phyloP scores from a whole-genome alignment of 2,113 vertebrate species.

The Eleginops maclovinus region DNA sequence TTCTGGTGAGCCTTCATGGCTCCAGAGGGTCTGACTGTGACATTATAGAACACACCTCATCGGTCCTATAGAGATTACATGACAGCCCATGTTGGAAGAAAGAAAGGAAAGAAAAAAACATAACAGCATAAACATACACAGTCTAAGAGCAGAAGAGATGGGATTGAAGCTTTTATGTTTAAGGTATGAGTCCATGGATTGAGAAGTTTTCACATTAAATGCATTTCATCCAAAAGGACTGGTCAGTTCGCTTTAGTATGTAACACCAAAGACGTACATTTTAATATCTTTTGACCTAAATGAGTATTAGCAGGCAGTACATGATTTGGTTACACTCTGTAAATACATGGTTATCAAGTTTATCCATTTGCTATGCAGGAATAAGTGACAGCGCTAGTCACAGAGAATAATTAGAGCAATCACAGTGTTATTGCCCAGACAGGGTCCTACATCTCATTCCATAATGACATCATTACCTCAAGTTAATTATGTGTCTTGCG shows the following conservation, averaged over 20 bases:
- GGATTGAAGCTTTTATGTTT: constrained; percentile 8
- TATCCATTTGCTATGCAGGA: constrained; percentile 50
- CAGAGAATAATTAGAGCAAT: constrained; percentile 71
- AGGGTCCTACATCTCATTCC: constrained; percentile 63
- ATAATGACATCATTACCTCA: constrained; percentile 77
- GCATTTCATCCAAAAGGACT: background rate
- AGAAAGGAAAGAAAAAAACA: background rate
- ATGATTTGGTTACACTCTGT: constrained; percentile 46
- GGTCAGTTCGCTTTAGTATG: background rate
- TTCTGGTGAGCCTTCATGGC: constrained; percentile 68
- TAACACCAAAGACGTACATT: constrained; percentile 3
- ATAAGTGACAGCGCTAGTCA: constrained; percentile 60
- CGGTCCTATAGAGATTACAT: constrained; percentile 50
- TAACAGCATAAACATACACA: constrained; percentile 9
- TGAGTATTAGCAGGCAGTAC: constrained; percentile 27
- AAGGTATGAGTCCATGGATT: background rate
- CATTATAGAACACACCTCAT: constrained; percentile 71
- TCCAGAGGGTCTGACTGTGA: constrained; percentile 77
- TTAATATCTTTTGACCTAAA: constrained; percentile 17
- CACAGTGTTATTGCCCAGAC: constrained; percentile 62
- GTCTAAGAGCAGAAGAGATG: constrained; percentile 8
- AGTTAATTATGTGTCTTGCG: constrained; percentile 68
- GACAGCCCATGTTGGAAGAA: constrained; percentile 27
- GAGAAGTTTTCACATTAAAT: background rate
- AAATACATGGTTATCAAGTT: constrained; percentile 52